Conservation (phyloP, 2,113 vertebrate species). For the Chaetodon trifascialis region DNA sequence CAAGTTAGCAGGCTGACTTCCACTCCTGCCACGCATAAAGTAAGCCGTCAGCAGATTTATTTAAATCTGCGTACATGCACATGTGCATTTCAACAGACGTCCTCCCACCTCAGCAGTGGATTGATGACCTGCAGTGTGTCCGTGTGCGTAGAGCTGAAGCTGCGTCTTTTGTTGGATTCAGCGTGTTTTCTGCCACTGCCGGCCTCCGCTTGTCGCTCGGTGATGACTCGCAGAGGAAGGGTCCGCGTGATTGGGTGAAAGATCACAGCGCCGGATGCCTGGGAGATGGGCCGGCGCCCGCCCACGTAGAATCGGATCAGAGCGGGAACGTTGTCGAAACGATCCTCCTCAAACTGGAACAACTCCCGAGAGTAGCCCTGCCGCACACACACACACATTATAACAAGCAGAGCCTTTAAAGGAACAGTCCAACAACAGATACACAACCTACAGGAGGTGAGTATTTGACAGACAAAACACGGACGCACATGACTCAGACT, state of each 20-base stretch:
- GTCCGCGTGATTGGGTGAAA: slow-evolving; percentile 85
- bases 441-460: background rate
- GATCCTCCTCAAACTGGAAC: slow-evolving; percentile 92
- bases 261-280: slow-evolving; percentile 86
- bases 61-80: background rate
- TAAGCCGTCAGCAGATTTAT: background rate
- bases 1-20: slow-evolving; percentile 89
- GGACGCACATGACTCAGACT: background rate
- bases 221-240: slow-evolving; percentile 83
- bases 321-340: slow-evolving; percentile 88
- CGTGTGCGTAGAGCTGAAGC: slow-evolving; percentile 70
- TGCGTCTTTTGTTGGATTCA: slow-evolving; percentile 78
- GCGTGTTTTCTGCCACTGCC: slow-evolving; percentile 19
- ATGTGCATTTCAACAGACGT: background rate
- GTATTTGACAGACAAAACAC: background rate
- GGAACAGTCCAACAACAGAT: background rate
- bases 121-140: slow-evolving; percentile 63
- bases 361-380: slow-evolving; percentile 87
- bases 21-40: slow-evolving; percentile 78
- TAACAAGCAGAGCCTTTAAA: slow-evolving; percentile 22
- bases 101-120: slow-evolving; percentile 72
- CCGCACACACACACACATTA: slow-evolving; percentile 18
- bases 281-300: slow-evolving; percentile 83
- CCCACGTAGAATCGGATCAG: slow-evolving; percentile 88
- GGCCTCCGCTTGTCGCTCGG: slow-evolving; percentile 66